Evolutionary conservation across 2,113 vertebrate genomes (phyloP).

Genomic region (Myiagra hebetior): DNA sequence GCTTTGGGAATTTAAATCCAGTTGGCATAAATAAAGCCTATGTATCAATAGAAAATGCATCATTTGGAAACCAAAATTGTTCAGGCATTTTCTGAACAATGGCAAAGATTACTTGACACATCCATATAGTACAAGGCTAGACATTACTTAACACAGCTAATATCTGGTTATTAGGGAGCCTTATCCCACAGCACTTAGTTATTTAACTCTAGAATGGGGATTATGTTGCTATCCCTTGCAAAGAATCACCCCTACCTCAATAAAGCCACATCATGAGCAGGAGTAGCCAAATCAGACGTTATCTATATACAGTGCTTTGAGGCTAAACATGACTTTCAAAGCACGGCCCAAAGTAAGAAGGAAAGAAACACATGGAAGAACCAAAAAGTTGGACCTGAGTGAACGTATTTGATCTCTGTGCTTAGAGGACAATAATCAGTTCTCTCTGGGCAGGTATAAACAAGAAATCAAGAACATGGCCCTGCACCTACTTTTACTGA

Average conservation of each 20-base stretch:
- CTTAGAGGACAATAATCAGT: background rate
- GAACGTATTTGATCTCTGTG: background rate
- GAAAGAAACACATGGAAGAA: background rate
- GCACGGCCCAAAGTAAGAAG: background rate
- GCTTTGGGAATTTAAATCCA: background rate
- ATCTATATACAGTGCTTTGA: background rate
- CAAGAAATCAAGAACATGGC: background rate
- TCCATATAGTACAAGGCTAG: background rate
- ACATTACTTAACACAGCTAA: background rate
- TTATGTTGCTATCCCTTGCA: background rate
- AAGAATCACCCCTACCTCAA: background rate
- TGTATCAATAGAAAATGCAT: background rate
- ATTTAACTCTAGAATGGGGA: background rate
- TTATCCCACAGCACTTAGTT: background rate
- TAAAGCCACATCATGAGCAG: background rate
- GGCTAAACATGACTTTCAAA: background rate
- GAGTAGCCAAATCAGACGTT: background rate
- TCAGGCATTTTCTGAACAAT: background rate
- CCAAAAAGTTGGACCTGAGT: background rate
- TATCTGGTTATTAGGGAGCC: background rate
- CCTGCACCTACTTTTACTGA: background rate
- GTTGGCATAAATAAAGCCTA: background rate
- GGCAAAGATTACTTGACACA: background rate
- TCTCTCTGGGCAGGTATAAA: background rate
- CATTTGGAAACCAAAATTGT: background rate